Percentiles rank a stretch among this genome's conserved stretches.
phyloP scores from a whole-genome alignment of 2,797 vertebrate genomes.

The Myiothlypis coronata region DNA sequence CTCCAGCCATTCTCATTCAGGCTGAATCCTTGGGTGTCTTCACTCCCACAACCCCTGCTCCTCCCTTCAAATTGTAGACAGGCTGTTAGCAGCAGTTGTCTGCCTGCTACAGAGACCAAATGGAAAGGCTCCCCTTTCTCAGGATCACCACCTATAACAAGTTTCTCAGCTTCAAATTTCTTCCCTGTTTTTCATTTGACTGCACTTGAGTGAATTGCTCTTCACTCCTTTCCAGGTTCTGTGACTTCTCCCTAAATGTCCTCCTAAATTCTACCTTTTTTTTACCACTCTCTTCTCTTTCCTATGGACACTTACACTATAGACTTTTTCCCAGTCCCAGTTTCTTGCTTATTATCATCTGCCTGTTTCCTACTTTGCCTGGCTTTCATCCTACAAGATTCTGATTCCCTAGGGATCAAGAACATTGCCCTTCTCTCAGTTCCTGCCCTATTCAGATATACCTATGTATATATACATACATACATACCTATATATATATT shows the following conservation, averaged over 20 bases:
- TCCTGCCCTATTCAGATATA: background rate
- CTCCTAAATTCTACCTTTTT: background rate
- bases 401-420: background rate
- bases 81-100: slow-evolving; percentile 50
- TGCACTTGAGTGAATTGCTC: background rate
- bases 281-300: background rate
- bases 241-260: background rate
- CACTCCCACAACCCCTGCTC: background rate
- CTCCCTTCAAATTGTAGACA: slow-evolving; percentile 54
- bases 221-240: background rate
- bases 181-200: slow-evolving; percentile 2
- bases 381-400: background rate
- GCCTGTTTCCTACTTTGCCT: background rate
- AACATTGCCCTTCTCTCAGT: background rate
- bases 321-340: background rate
- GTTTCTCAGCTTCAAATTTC: background rate
- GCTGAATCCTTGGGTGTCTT: slow-evolving; percentile 49
- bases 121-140: slow-evolving; percentile 47
- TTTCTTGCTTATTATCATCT: background rate
- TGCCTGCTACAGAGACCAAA: slow-evolving; percentile 46
- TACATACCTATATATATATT: background rate
- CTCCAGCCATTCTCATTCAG: slow-evolving; percentile 59
- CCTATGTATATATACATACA: background rate
- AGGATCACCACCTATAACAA: slow-evolving; percentile 34
- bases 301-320: background rate